phyloP scores from a whole-genome alignment of 64 coral and sea anemone genomes.

The Orbicella faveolata region DNA sequence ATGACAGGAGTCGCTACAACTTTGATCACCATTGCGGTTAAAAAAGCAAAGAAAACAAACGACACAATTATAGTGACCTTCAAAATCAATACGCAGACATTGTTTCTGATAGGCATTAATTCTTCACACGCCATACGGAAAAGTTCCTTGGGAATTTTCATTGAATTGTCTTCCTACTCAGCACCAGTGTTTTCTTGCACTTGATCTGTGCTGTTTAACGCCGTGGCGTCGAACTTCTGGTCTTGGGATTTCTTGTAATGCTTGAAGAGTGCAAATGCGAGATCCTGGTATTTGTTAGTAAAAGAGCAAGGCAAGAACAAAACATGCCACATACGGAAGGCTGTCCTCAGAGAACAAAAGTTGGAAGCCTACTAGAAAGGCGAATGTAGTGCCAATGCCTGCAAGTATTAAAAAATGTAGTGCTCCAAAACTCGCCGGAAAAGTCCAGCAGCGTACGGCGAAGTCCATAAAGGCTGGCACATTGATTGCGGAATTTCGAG shows the following conservation, averaged over 20 bases:
- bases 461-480: no score
- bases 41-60: not conserved
- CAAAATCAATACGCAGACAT: not conserved
- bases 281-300: conserved; percentile 18
- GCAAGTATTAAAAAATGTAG: not conserved
- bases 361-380: not conserved
- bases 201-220: not conserved
- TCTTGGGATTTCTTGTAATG: not conserved
- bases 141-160: conserved; percentile 11
- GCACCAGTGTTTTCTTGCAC: not conserved
- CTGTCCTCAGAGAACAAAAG: not conserved
- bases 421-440: not conserved
- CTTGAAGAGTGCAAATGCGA: not conserved
- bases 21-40: not conserved
- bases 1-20: not conserved
- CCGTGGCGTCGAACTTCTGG: not conserved
- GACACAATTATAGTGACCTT: not conserved
- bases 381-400: not conserved
- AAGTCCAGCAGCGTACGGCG: no score
- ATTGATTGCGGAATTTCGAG: no score
- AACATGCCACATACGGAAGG: not conserved
- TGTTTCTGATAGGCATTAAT: not conserved
- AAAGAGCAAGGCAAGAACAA: conserved; percentile 4
- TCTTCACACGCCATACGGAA: conserved; percentile 1
- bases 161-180: not conserved